These are phyloP conservation scores for Andrena cerasifolii DNA, from an alignment of 1,140 invertebrate species.

Conservation along the genomic window DNA sequence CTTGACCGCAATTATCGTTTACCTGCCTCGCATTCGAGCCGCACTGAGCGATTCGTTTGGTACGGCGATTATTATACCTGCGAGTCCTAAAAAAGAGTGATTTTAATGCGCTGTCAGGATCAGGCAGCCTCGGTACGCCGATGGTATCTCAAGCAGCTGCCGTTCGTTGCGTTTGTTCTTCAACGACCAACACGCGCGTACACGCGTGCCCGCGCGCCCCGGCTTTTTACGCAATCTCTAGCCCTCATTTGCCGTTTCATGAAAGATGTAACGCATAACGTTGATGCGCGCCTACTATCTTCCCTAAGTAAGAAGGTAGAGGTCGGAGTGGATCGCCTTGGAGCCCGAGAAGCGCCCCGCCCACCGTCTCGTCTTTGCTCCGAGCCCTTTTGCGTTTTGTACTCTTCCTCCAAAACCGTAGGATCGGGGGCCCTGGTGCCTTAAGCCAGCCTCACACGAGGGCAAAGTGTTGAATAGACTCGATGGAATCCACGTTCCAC, in stretches of 20 bases:
- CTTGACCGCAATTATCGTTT: constrained; percentile 1
- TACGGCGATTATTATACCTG: constrained; percentile 50
- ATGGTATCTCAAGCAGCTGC: constrained; percentile 64
- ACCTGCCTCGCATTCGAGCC: background rate
- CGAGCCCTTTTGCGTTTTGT: constrained; percentile 74
- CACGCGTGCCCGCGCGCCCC: background rate
- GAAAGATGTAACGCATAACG: constrained; percentile 75
- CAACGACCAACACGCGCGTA: constrained; percentile 36
- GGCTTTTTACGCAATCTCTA: constrained; percentile 59
- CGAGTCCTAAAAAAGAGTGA: constrained; percentile 38
- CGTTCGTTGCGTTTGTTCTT: constrained; percentile 52
- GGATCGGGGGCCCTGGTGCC: constrained; percentile 58
- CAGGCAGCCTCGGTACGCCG: constrained; percentile 37
- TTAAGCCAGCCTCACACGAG: constrained; percentile 59
- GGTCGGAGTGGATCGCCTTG: constrained; percentile 81
- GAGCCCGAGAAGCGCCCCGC: constrained; percentile 80
- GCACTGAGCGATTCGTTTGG: constrained; percentile 36
- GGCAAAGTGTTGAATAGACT: background rate
- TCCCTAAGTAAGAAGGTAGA: constrained; percentile 75
- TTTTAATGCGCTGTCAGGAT: constrained; percentile 61
- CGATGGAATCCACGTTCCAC: too few species aligned
- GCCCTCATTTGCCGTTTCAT: constrained; percentile 73
- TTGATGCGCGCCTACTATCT: constrained; percentile 79
- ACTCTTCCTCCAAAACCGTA: constrained; percentile 76
- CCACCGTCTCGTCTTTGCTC: constrained; percentile 81